Evolutionary conservation across 1,140 invertebrate genomes (phyloP).

Genomic region (Zaprionus ornatus): DNA sequence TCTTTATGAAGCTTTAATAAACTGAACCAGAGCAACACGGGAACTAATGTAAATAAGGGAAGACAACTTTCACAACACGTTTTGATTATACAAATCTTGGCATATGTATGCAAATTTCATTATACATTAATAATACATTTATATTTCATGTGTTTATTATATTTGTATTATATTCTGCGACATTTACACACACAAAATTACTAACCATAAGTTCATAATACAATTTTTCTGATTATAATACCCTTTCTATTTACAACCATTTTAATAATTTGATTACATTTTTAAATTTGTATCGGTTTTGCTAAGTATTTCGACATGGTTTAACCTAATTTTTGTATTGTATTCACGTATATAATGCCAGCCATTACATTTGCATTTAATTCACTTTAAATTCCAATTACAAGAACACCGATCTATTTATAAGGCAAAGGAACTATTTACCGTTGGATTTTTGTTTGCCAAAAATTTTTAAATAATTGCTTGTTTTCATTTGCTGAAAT

Average conservation of each 20-base stretch:
- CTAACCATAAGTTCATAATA: slow-evolving; percentile 41
- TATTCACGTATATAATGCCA: slow-evolving; percentile 17
- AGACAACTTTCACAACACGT: slow-evolving; percentile 79
- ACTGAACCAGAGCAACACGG: slow-evolving; percentile 37
- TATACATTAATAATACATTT: slow-evolving; percentile 22
- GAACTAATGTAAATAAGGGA: slow-evolving; percentile 65
- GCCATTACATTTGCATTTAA: slow-evolving; percentile 12
- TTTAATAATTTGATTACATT: slow-evolving; percentile 39
- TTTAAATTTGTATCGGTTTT: neutral
- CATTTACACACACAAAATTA: slow-evolving; percentile 58
- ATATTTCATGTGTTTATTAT: neutral
- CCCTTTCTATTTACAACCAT: slow-evolving; percentile 35
- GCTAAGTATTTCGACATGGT: slow-evolving; percentile 7
- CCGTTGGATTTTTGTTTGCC: slow-evolving; percentile 81
- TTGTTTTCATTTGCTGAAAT: slow-evolving; percentile 41
- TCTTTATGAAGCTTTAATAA: slow-evolving; percentile 24
- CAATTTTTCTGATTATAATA: slow-evolving; percentile 26
- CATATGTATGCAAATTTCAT: slow-evolving; percentile 66
- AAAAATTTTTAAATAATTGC: slow-evolving; percentile 75
- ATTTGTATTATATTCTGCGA: slow-evolving; percentile 30
- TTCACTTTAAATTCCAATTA: slow-evolving; percentile 35
- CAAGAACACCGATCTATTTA: slow-evolving; percentile 54
- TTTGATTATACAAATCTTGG: slow-evolving; percentile 71
- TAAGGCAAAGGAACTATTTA: slow-evolving; percentile 80
- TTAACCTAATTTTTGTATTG: slow-evolving; percentile 10